Evolutionary conservation across 1,140 invertebrate species (phyloP), one percentile per base, ranked within the genome.

Genomic region (Brachionus rubens): DNA sequence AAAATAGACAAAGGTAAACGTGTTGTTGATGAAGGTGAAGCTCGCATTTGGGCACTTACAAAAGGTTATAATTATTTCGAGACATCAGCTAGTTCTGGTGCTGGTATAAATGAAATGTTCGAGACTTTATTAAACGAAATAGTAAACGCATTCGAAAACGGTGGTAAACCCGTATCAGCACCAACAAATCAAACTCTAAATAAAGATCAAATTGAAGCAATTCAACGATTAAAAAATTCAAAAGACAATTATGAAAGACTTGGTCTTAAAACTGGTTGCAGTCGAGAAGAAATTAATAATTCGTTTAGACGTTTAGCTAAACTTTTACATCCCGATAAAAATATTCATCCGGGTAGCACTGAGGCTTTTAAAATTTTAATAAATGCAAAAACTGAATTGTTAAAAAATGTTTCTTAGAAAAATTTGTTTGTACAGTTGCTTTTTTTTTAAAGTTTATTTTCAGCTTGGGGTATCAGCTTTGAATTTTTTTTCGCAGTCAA

Each of bases 351-450:
- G 1, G 85, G 85, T 5, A 86, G 84, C 77, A 85, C 86, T 77
- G 86, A 87, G 46, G 86, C 86, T 2, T 87, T 87, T 79, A 86
- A 86, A 79, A 79, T 84, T 1, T 79, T 87, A n/a, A 81, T 84
- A 4, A 79, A 81, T 7, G 83, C 83, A 7, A 77, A 82, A 36
- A 84, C 83, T 43, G 72, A 81, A 6, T 77, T 85, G 33, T 77
- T 85, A 2, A 84, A 83, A 59, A 70, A 54, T 50, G 33, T 59
- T 59, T 41, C 54, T 5, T 59, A 59, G 19, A 14, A 24, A 16
- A 16, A 47, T 16, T 47, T 47, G 43, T 24, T 9, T 21, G 3
- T 50, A n/a, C n/a, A n/a, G n/a, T n/a, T 36, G 33, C 9, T 36
- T 36, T 36, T 36, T 36, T 36, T 36, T 36, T 36, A 36, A 36